Evolutionary conservation across 2,797 vertebrate genomes (phyloP), one percentile per base, ranked within the genome.

Genomic region (Onychomys arenicola): DNA sequence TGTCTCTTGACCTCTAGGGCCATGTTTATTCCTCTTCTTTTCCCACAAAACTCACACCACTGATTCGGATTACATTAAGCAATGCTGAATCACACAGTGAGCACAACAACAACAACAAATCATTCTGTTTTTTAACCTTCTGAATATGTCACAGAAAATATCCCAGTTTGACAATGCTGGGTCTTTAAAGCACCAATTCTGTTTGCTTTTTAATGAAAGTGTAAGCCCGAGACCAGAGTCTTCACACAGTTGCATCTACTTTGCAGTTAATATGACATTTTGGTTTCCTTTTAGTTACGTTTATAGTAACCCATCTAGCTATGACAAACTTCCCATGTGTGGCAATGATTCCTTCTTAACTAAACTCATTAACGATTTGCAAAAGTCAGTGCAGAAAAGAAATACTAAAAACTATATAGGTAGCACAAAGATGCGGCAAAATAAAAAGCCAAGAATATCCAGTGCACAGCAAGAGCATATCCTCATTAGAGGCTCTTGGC

Each of bases 361-460:
- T 91, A 32, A 63, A 89, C 46, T 90, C 65, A 86, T 52, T 91
- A 84, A 87, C 52, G 21, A 6, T 87, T 95, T 97, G 40, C 65
- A 81, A 78, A 93, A 90, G 37, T 92, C 75, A 91, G 29, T 46
- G 25, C 43, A 76, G 43, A 88, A 49, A 90, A 81, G 82, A 92
- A 95, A 82, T 87, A 84, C 84, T 88, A 77, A 85, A 67, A 82
- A 89, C 27, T 43, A 49, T 25, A 49, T n/a, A 76, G 9, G 37
- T 55, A 95, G 61, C 49, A 67, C 71, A 69, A 1, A 88, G 80
- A 92, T 52, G 71, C 49, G 46, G 52, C 29, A 17, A 88, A 85
- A 83, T 61, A 21, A 13, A 59, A 63, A 76, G 49, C 43, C 69
- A 32, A 46, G 71, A n/a, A 52, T 93, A 46, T 75, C 65, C 0